Percentiles rank a stretch among this genome's conserved stretches.
Evolutionary conservation across 2,888 invertebrate species (phyloP).

Genomic region (Spodoptera littoralis): DNA sequence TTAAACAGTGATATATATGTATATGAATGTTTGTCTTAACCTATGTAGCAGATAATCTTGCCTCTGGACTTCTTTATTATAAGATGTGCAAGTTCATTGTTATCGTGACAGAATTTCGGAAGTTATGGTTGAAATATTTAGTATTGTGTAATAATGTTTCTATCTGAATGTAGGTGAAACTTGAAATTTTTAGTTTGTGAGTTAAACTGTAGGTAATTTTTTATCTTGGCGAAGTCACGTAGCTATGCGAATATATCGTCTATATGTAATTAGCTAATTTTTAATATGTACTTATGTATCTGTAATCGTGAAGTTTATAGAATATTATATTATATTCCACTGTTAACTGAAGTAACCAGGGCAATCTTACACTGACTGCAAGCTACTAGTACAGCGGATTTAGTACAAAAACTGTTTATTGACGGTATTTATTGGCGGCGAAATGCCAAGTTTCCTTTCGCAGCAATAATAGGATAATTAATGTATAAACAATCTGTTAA

Average conservation of each 20-base stretch:
- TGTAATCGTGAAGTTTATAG: slow-evolving; percentile 27
- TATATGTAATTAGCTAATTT: slow-evolving; percentile 50
- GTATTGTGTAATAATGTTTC: slow-evolving; percentile 40
- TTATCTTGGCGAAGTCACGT: neutral
- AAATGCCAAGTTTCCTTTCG: slow-evolving; percentile 31
- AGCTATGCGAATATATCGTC: slow-evolving; percentile 3
- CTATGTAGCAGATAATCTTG: slow-evolving; percentile 33
- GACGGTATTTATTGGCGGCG: slow-evolving; percentile 35
- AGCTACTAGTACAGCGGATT: slow-evolving; percentile 20
- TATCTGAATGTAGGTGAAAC: slow-evolving; percentile 23
- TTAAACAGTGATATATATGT: too few relatives aligned
- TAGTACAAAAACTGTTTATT: slow-evolving; percentile 49
- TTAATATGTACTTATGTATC: slow-evolving; percentile 16
- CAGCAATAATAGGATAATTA: slow-evolving; percentile 54
- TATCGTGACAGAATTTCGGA: slow-evolving; percentile 17
- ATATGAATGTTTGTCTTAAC: too few relatives aligned
- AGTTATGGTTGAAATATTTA: slow-evolving; percentile 26
- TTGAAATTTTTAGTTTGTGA: slow-evolving; percentile 13
- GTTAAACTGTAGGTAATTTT: neutral
- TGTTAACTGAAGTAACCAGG: too few relatives aligned
- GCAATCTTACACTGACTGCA: too few relatives aligned
- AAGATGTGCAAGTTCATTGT: slow-evolving; percentile 29
- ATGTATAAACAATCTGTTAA: slow-evolving; percentile 26
- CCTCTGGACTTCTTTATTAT: slow-evolving; percentile 19
- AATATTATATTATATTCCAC: slow-evolving; percentile 7